Conservation (phyloP, 2,113 vertebrate species). For the Halcyon malimbica region DNA sequence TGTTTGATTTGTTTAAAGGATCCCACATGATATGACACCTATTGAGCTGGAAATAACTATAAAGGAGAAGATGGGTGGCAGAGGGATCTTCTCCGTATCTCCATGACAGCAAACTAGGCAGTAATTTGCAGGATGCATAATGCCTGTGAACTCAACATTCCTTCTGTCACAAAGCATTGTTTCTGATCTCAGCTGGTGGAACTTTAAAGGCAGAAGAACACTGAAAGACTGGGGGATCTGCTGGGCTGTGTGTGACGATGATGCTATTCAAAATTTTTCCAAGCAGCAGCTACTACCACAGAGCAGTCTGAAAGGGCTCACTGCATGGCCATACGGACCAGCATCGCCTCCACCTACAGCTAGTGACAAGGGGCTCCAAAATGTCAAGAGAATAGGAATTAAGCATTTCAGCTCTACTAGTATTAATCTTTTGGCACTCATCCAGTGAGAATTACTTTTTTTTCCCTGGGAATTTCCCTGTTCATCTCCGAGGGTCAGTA, state of each 20-base stretch:
- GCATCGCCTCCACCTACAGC: background rate
- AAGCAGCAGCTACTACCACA: background rate
- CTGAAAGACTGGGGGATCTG: background rate
- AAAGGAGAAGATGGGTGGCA: background rate
- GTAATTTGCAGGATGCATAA: background rate
- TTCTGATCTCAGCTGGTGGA: background rate
- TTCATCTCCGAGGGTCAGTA: background rate
- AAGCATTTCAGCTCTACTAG: background rate
- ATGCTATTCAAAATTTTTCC: background rate
- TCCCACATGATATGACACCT: background rate
- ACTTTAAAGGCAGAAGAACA: background rate
- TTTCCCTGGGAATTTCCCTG: background rate
- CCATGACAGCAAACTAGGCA: background rate
- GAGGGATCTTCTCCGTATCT: background rate
- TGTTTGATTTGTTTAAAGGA: background rate
- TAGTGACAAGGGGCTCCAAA: background rate
- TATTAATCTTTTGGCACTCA: background rate
- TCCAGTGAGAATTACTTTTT: background rate
- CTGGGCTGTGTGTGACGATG: background rate
- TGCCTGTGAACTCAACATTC: background rate
- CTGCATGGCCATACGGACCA: background rate
- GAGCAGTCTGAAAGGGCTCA: background rate
- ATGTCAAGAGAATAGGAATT: fast-evolving
- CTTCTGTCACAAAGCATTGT: background rate
- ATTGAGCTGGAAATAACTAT: background rate